Conservation (phyloP, 2,797 vertebrate species). For the Clamator glandarius region DNA sequence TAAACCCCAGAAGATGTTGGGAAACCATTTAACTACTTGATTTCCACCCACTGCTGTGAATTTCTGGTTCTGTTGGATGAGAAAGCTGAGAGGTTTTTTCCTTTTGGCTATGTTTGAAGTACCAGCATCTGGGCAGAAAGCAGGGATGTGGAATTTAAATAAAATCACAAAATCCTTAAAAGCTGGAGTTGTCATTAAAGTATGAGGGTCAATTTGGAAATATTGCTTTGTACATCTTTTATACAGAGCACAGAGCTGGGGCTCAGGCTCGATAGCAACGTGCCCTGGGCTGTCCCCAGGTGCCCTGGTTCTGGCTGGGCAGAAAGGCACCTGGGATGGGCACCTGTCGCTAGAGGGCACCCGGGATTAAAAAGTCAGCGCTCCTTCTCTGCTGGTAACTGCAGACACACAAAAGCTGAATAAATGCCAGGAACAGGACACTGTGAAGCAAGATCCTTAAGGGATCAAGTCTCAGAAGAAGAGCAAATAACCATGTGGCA, state of each 20-base stretch:
- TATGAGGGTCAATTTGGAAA: neutral
- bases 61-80: neutral
- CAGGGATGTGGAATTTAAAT: neutral
- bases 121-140: neutral
- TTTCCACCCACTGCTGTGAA: neutral
- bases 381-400: too few relatives aligned
- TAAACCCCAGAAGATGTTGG: neutral
- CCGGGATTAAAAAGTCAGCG: neutral
- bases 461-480: neutral
- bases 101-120: neutral
- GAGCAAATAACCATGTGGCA: neutral
- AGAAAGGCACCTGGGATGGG: neutral
- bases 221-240: accelerated
- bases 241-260: accelerated
- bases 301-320: neutral
- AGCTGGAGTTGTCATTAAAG: neutral
- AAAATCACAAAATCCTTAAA: neutral
- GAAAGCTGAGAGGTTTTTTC: neutral
- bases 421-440: neutral
- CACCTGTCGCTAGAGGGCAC: constrained; percentile 30
- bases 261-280: neutral
- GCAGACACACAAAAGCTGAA: neutral
- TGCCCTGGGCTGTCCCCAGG: neutral
- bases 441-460: neutral
- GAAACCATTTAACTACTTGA: neutral